Conservation (phyloP, 2,888 invertebrate genomes). For the Oxycera nigricornis region DNA sequence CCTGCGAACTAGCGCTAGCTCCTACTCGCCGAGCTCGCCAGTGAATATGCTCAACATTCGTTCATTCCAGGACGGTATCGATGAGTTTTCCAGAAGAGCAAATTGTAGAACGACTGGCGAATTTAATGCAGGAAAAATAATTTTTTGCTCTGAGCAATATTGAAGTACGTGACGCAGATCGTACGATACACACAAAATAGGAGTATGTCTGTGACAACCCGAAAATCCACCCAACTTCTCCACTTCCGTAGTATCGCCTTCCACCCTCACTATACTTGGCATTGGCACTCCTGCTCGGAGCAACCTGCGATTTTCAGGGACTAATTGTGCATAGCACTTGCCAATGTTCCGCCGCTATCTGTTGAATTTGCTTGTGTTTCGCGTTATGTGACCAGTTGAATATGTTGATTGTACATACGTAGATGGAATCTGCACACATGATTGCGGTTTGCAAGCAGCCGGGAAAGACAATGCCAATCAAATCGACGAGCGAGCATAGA, state of each 20-base stretch:
- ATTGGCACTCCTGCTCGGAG: not conserved
- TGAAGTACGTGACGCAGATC: not conserved
- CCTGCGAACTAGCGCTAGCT: conserved; percentile 17
- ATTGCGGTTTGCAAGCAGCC: not conserved
- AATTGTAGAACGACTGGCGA: not conserved
- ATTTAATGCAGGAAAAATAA: not conserved
- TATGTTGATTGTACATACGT: conserved; percentile 32
- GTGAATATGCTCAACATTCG: no score
- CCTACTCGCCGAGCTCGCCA: not conserved
- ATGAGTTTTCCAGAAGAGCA: conserved; percentile 10
- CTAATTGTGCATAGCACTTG: conserved; percentile 24
- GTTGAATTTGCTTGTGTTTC: conserved; percentile 28
- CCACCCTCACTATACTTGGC: not conserved
- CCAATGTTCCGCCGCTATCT: conserved; percentile 33
- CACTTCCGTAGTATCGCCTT: not conserved
- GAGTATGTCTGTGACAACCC: not conserved
- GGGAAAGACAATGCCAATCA: conserved; percentile 5
- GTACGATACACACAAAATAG: not conserved
- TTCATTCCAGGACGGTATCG: conserved; percentile 4
- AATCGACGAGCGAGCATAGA: not conserved
- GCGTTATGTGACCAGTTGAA: conserved; percentile 34
- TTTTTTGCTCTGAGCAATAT: not conserved
- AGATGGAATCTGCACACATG: conserved; percentile 30
- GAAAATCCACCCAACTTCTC: not conserved
- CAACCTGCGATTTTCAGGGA: conserved; percentile 27